Evolutionary conservation across 2,113 vertebrate species (phyloP).

Genomic region (Galbula dea): DNA sequence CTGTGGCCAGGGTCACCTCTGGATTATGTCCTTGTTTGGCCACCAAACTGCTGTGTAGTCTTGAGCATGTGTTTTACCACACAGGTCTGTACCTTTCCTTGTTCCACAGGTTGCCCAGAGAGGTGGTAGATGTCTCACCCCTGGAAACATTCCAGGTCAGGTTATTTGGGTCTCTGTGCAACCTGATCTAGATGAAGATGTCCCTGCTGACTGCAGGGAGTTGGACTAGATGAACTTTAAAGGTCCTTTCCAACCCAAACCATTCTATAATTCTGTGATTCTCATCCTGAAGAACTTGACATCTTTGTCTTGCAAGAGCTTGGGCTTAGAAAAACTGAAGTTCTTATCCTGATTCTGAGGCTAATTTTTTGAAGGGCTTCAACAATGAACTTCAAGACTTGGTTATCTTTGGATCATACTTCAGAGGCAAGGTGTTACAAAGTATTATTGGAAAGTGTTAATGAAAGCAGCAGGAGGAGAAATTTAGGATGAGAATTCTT

Average conservation of each 20-base stretch:
- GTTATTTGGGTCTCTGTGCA: no score
- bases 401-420: neutral
- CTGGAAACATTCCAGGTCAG: no score
- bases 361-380: neutral
- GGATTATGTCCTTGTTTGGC: neutral
- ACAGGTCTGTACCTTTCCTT: neutral
- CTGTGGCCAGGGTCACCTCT: neutral
- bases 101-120: neutral
- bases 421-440: neutral
- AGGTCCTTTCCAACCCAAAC: no score
- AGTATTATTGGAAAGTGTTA: neutral
- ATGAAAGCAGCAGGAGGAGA: neutral
- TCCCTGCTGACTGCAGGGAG: no score
- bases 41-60: neutral
- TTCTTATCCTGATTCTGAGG: neutral
- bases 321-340: neutral
- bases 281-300: neutral
- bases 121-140: no score
- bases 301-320: neutral
- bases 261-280: neutral
- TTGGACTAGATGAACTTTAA: no score
- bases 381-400: neutral
- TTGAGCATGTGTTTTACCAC: rapidly evolving
- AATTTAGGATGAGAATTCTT: neutral
- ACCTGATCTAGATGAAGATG: no score